Base-by-base conservation (phyloP, 2,113 vertebrate species). In the Megaleporinus macrocephalus region DNA sequence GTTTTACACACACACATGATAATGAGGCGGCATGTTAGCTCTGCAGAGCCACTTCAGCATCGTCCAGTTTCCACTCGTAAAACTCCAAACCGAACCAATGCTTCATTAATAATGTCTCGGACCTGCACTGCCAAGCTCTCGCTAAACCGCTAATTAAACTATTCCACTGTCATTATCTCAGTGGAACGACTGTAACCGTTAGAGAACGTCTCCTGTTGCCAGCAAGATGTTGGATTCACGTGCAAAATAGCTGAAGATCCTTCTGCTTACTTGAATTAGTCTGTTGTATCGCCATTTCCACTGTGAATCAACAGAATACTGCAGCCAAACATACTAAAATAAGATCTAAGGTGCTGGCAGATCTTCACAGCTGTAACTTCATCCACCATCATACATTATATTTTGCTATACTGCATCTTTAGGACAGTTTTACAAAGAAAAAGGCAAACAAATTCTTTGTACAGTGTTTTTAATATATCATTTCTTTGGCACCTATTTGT, bases 41-140 rank as follows among this genome's bases (percentile, higher is more conserved):
- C 12, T 73, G 72, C 63, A 62, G 74, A 82, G 29, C 27, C 71
- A 65, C 53, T 51, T 14, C 49, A 51, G 49, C 15, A 51, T 18
- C 53, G 57, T 86, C 80, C 82, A 85, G 61, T 74, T 88, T 90
- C 88, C 88, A 80, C 79, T 90, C 81, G 77, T 88, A 85, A 89
- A 89, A 62, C 36, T 30, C 7, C 76, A 69, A 74, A 57, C 76
- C 59, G 76, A 66, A 16, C 12, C 33, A 62, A 9, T 61, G 82
- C 84, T 72, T 49, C 36, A 73, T 68, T 29, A 87, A 57, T 49
- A 84, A 88, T 87, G 79, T 55, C 88, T 90, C 86, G 87, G 18
- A 33, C 36, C 1, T 59, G 69, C 83, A 78, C 33, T 1, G 22
- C 4, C 51, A 61, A 10, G 13, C 63, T 73, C 30, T 30, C 41